Evolutionary conservation across 1,140 invertebrate species (phyloP), one percentile per base, ranked within the genome.

Genomic region (Orius insidiosus): DNA sequence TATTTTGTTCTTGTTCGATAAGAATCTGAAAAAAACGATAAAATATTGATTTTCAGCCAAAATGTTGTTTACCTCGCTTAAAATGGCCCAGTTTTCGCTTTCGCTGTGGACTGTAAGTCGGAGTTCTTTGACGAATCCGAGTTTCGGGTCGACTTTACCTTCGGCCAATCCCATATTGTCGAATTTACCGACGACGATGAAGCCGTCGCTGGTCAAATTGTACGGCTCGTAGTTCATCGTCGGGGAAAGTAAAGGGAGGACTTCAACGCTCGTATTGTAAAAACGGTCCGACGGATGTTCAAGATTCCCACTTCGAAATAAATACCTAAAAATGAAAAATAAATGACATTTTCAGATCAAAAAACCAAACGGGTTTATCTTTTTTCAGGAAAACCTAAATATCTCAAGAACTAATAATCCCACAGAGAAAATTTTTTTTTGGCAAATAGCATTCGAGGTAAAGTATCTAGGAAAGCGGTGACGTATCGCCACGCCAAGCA

Each of bases 211-310:
- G 8, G 78, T 80, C 16, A 68, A 63, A 57, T 79, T 74, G 50
- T 60, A 59, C n/a, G 64, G 62, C 54, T 64, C 60, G 62, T 60
- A 56, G 47, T 47, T 54, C 38, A 57, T 56, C 7, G 55, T 60
- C 3, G 59, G 59, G 15, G 58, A 59, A 43, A 71, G 63, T 8
- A 37, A 5, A 3, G 80, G 75, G 37, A 83, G 60, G 9, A 90
- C 71, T 69, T 95, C 86, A 14, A 95, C 72, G 1, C 81, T 82
- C 1, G 88, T 86, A 55, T 94, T 87, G 56, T 83, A 82, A 59
- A 95, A 85, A 53, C 80, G 79, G 64, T 96, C 92, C 7, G 78
- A 83, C 0, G 80, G 79, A 68, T 95, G 88, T 56, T 95, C 86
- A 3, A 76, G 74, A 64, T 95, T 95, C 13, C 89, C 89, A 64